Percentiles rank a stretch among this genome's conserved stretches.
Evolutionary conservation across 2,888 invertebrate species (phyloP).

Genomic region (Graphium colonna): DNA sequence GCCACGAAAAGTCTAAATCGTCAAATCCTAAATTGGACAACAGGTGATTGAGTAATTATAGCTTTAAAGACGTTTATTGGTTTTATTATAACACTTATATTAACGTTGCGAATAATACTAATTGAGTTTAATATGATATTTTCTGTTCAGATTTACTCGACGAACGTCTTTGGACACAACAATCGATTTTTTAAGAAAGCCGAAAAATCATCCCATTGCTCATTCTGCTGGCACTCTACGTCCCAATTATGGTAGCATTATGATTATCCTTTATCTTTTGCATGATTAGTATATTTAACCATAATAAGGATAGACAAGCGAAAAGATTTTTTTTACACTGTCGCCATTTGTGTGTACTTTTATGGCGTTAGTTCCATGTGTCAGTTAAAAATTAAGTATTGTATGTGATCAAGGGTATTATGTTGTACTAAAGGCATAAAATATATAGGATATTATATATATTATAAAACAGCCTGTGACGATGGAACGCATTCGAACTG

Average conservation of each 20-base stretch:
- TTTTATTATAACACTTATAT: neutral
- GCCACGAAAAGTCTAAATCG: conserved; percentile 39
- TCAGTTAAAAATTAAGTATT: too few relatives aligned
- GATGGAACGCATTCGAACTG: too few relatives aligned
- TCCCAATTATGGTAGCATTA: conserved; percentile 45
- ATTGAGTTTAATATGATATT: conserved; percentile 16
- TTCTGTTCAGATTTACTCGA: conserved; percentile 47
- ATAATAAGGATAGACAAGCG: neutral
- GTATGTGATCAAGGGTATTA: too few relatives aligned
- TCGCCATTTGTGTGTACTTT: too few relatives aligned
- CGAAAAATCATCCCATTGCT: conserved; percentile 46
- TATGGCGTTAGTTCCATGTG: too few relatives aligned
- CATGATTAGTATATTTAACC: neutral
- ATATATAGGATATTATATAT: too few relatives aligned
- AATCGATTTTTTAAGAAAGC: conserved; percentile 53
- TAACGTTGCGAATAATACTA: too few relatives aligned
- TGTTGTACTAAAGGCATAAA: too few relatives aligned
- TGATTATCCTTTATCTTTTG: too few relatives aligned
- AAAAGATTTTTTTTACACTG: too few relatives aligned
- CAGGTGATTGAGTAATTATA: conserved; percentile 22
- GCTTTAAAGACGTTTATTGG: conserved; percentile 2
- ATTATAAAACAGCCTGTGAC: too few relatives aligned
- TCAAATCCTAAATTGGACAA: conserved; percentile 43
- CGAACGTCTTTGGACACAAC: conserved; percentile 62
- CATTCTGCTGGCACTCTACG: conserved; percentile 70